These are phyloP conservation scores for Silurus glanis DNA, from an alignment of 2,113 vertebrate genomes.

Conservation along the genomic window DNA sequence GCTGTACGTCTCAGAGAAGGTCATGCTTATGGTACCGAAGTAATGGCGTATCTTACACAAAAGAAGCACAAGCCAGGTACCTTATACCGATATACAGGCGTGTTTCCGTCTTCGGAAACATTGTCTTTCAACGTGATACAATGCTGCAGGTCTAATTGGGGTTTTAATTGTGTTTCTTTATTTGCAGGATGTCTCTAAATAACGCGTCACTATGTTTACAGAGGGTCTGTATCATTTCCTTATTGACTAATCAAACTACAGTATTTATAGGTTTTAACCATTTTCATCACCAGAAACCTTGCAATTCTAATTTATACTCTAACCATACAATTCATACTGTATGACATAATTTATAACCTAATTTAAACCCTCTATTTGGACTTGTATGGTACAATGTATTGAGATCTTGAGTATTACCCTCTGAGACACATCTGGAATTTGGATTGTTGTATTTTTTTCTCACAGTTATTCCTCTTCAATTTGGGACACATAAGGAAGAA, in stretches of 20 bases:
- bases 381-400: neutral
- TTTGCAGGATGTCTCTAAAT: slow-evolving; percentile 11
- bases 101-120: neutral
- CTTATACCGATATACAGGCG: neutral
- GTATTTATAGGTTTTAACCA: neutral
- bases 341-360: neutral
- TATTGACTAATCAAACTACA: neutral
- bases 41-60: neutral
- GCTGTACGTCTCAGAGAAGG: neutral
- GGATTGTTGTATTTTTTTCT: neutral
- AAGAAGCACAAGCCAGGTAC: neutral
- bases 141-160: neutral
- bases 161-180: neutral
- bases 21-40: slow-evolving; percentile 9
- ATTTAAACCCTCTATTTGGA: neutral
- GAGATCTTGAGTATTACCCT: neutral
- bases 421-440: neutral
- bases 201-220: slow-evolving; percentile 28
- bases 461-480: slow-evolving; percentile 55
- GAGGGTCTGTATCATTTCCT: slow-evolving; percentile 41
- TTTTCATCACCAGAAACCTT: neutral
- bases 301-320: neutral
- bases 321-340: neutral
- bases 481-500: slow-evolving; percentile 19
- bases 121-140: neutral